Base-by-base conservation (phyloP, 2,888 invertebrate species). In the Pristionchus maxplancki region DNA sequence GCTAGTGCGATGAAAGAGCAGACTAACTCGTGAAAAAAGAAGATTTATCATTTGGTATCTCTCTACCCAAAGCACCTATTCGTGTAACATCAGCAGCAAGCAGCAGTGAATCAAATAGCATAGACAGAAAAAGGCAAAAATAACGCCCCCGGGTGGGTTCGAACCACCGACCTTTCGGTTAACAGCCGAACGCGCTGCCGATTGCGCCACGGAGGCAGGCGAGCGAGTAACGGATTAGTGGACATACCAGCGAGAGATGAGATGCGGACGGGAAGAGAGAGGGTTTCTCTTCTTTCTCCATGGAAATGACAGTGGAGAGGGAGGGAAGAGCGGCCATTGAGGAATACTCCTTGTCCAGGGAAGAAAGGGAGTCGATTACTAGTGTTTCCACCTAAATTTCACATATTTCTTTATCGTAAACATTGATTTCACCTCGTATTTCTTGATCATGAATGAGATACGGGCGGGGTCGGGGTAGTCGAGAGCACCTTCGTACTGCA, bases 111-210 rank as follows among this genome's bases (percentile, higher is more conserved):
- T 64, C 1, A 28, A 64, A n/a, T 64, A 11, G 24, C 5, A 13
- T 1, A 28, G n/a, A 28, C 0, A 31, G 67, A 34, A 67, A 34
- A 90, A 3, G 17, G 34, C 53, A 85, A 90, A 88, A 48, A 48
- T 82, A 89, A 89, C 91, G 91, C 91, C 90, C 91, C 91, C 90
- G 91, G 91, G 91, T 92, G 93, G 93, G 92, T 92, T 93, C 90
- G 93, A 93, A 93, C 92, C 93, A 93, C 93, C 93, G 93, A 93
- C 93, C 93, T 93, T 93, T 93, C 93, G 93, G 93, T 93, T 93
- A 93, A 93, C 93, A 93, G 93, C 93, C 93, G 93, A 93, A 93
- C 93, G 93, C 93, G 93, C 93, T 93, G 91, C 91, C 90, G 90
- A 91, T 91, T 91, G 91, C 91, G 91, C 91, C 90, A 90, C 90